Base-by-base conservation (phyloP, 1,140 invertebrate species). In the Dermatophagoides farinae region DNA sequence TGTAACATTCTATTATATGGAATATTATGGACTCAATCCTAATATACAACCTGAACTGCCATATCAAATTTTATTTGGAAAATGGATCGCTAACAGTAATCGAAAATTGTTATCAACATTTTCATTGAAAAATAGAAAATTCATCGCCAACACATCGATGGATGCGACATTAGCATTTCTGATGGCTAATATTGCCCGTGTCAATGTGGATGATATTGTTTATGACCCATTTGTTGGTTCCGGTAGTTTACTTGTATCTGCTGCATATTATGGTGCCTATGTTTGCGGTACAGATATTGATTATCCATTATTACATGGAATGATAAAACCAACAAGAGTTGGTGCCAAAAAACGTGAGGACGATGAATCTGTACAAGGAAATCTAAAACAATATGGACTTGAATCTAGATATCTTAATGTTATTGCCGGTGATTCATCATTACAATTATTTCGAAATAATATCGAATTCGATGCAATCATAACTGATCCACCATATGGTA, bases 121-220 rank as follows among this genome's bases (percentile, higher is more conserved):
- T 51, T 88, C 87, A 0, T 69, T 95, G 25, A 92, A 92, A 73
- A 83, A 79, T 37, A 77, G 91, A 22, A 87, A 87, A 74, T 97
- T 93, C 70, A 95, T 97, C 69, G 90, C 89, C 8, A 97, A 95
- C 69, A 97, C 92, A 0, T 89, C 85, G 67, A 97, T 97, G 92
- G 91, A 97, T 72, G 82, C 91, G 0, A 84, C 88, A 64, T 74
- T 97, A 0, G 84, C 89, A 5, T 71, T 97, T 20, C 73, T 97
- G 25, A 95, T 96, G 89, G 84, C 87, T 0, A 97, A 97, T 75
- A 83, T 95, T 71, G 89, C 84, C 1, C 73, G 82, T 73, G 79
- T 93, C 20, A 74, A 74, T 53, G 65, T 74, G 2, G 82, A 82
- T 6, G 81, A 85, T 70, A 62, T 96, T 0, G 78, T 95, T 47